Base-by-base conservation (phyloP, 2,797 vertebrate genomes). In the Cyprinella venusta region DNA sequence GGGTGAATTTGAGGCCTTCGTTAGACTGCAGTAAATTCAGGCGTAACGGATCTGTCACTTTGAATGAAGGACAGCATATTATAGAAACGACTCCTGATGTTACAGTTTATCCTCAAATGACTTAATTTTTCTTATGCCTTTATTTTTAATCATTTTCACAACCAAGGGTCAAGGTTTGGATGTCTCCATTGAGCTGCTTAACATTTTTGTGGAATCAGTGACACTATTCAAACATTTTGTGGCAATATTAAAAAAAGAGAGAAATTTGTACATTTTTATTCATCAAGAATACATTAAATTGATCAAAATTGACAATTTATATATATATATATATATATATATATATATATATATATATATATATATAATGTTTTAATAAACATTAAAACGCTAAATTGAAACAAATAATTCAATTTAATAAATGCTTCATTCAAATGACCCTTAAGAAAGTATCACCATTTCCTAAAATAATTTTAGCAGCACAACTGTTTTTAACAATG, bases 51-150 rank as follows among this genome's bases (percentile, higher is more conserved):
- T 76, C 30, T 63, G 45, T 63, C 78, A 30, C 48, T 61, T 79
- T 82, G n/a, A 85, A 76, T 80, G 67, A 80, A 69, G 67, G 82
- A 50, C 50, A 48, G 24, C 21, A 40, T 65, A 40, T 74, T 33
- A 84, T 69, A 84, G 74, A 80, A 79, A 63, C 69, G 67, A 52
- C 38, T 52, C 54, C 45, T 75, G 24, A 67, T 61, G 59, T 68
- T 40, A 64, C 36, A 16, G 63, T 86, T 86, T 72, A 54, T 70
- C 69, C 40, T 81, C 2, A 8, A 79, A 70, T 48, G 5, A 59
- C 63, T 38, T 56, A 30, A 54, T 30, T 70, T 21, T 71, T 63
- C 16, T 36, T 50, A 10, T 75, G 21, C 64, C 12, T 84, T 50
- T 24, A 54, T 59, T 24, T 21, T 76, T 59, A 24, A 59, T 8